Evolutionary conservation across 1,140 invertebrate genomes (phyloP).

Genomic region (Tetranychus cinnabarinus): DNA sequence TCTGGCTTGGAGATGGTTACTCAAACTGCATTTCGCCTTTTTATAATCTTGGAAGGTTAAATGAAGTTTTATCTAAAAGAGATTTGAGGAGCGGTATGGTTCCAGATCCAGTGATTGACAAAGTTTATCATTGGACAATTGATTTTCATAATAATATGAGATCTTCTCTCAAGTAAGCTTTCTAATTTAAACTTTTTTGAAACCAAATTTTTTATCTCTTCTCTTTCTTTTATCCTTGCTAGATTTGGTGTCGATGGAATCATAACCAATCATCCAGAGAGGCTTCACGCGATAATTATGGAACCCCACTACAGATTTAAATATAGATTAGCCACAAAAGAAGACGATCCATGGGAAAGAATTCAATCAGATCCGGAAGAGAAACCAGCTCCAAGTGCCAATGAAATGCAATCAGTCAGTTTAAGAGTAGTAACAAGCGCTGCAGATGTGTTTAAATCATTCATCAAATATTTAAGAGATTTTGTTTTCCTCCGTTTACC

Average conservation of each 20-base stretch:
- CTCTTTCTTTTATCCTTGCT: neutral
- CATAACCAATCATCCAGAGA: slow-evolving; percentile 14
- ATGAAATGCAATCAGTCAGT: neutral
- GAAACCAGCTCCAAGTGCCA: neutral
- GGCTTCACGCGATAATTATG: slow-evolving; percentile 6
- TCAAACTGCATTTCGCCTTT: slow-evolving; percentile 14
- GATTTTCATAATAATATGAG: slow-evolving; percentile 11
- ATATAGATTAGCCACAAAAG: slow-evolving; percentile 10
- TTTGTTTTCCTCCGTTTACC: neutral
- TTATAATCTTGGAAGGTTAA: slow-evolving; percentile 8
- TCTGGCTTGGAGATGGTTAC: slow-evolving; percentile 16
- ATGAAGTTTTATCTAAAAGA: neutral
- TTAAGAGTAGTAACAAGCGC: neutral
- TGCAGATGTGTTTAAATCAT: slow-evolving; percentile 4
- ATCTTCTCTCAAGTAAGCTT: slow-evolving; percentile 4
- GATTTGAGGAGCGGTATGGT: slow-evolving; percentile 4
- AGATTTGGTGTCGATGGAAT: slow-evolving; percentile 12
- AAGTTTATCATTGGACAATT: slow-evolving; percentile 17
- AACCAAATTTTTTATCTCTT: neutral
- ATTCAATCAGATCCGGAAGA: neutral
- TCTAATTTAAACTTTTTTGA: neutral
- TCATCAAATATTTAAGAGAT: slow-evolving; percentile 4
- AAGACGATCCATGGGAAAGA: slow-evolving; percentile 12
- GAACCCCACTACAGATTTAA: slow-evolving; percentile 7
- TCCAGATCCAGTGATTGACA: slow-evolving; percentile 1